phyloP scores from a whole-genome alignment of 2,113 vertebrate genomes.

The Todiramphus chloris region DNA sequence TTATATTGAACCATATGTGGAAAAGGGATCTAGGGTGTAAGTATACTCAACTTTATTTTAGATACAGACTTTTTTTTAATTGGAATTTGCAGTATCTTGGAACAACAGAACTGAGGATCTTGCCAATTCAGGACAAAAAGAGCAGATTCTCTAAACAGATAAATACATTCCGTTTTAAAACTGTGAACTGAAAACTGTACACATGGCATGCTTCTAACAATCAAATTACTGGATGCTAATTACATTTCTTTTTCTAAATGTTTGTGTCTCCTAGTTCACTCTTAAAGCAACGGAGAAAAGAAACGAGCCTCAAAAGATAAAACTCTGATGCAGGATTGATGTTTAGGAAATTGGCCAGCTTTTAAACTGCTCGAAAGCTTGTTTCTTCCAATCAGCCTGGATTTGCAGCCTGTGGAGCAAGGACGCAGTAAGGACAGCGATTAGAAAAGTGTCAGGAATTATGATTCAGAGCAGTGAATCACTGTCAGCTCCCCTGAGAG shows the following conservation, averaged over 20 bases:
- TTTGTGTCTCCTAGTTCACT: background rate
- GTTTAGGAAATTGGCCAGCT: background rate
- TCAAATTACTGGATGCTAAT: background rate
- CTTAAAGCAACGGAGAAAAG: background rate
- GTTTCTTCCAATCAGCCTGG: background rate
- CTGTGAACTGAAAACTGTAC: background rate
- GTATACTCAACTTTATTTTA: background rate
- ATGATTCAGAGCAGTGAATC: slow-evolving; percentile 58
- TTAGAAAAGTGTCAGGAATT: slow-evolving; percentile 49
- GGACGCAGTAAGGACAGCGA: background rate
- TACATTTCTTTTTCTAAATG: background rate
- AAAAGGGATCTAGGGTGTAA: background rate
- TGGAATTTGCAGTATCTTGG: background rate
- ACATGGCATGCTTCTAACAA: background rate
- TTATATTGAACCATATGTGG: background rate
- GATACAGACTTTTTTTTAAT: background rate
- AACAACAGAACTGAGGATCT: background rate
- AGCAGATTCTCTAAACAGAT: background rate
- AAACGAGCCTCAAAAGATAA: background rate
- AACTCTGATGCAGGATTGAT: background rate
- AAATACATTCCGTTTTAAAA: background rate
- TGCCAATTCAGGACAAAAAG: background rate
- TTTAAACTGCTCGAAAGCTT: background rate
- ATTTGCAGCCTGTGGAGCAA: background rate
- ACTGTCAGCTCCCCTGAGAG: slow-evolving; percentile 13